These are phyloP conservation scores for Antheraea mylitta DNA, from an alignment of 1,140 invertebrate species.

Conservation along the genomic window DNA sequence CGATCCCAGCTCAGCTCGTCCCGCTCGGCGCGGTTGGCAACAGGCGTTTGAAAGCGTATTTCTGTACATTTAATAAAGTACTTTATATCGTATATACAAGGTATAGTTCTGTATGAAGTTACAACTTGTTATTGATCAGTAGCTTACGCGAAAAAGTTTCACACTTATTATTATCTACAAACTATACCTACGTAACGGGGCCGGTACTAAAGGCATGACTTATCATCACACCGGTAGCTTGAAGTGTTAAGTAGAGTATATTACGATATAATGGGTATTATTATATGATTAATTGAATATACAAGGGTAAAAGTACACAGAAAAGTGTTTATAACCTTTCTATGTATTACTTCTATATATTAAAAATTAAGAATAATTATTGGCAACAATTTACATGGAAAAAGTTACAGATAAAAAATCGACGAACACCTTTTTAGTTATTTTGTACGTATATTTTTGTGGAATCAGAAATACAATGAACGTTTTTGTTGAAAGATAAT, in stretches of 20 bases:
- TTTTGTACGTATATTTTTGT: too few species aligned
- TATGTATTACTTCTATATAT: too few species aligned
- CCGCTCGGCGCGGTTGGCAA: slow-evolving; percentile 59
- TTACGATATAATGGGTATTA: background rate
- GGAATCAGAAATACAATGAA: too few species aligned
- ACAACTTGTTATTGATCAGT: slow-evolving; percentile 48
- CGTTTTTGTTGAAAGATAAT: too few species aligned
- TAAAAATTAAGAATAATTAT: too few species aligned
- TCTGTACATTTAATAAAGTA: slow-evolving; percentile 12
- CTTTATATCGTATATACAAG: slow-evolving; percentile 25
- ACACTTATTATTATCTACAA: slow-evolving; percentile 44
- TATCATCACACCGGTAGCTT: background rate
- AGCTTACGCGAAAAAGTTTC: slow-evolving; percentile 52
- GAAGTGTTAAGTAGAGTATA: background rate
- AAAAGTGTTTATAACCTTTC: too few species aligned
- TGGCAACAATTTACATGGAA: too few species aligned
- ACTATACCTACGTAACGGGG: slow-evolving; percentile 2
- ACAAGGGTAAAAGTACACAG: too few species aligned
- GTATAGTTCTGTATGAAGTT: slow-evolving; percentile 12
- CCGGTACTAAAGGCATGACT: slow-evolving; percentile 1
- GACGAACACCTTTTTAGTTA: too few species aligned
- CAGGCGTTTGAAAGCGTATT: slow-evolving; percentile 60
- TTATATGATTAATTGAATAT: too few species aligned
- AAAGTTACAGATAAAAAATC: too few species aligned
- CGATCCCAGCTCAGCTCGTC: slow-evolving; percentile 42